A percentile compares a stretch with the other conserved stretches of the same genome.
These are phyloP conservation scores for Keiferia lycopersicella DNA, from an alignment of 2,888 invertebrate genomes.

Conservation along the genomic window DNA sequence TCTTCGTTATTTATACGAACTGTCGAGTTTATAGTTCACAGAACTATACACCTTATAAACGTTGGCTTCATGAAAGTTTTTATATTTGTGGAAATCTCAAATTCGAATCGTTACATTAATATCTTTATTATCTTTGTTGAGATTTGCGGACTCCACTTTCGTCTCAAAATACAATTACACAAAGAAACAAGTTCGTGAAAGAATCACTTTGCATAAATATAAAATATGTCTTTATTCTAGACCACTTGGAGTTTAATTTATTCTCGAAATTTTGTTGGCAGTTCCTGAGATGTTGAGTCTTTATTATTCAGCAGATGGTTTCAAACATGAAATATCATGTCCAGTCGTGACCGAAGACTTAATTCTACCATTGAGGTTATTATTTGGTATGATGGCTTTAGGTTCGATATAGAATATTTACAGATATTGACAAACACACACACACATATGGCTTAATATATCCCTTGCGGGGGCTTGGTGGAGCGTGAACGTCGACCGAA, in stretches of 20 bases:
- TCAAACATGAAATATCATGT: background rate
- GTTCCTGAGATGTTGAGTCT: background rate
- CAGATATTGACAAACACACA: too few species aligned
- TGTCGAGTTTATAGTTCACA: conserved; percentile 1
- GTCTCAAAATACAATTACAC: conserved; percentile 4
- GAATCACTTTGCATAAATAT: conserved; percentile 15
- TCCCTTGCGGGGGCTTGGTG: too few species aligned
- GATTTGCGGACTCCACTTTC: too few species aligned
- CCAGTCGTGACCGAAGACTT: background rate
- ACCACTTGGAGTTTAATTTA: conserved; percentile 10
- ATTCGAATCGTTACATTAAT: too few species aligned
- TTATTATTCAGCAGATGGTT: conserved; percentile 11
- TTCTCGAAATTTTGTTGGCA: conserved; percentile 7
- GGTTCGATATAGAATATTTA: too few species aligned
- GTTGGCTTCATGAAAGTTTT: background rate
- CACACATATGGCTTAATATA: too few species aligned
- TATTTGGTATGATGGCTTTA: too few species aligned
- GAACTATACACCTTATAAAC: background rate
- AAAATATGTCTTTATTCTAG: conserved; percentile 2
- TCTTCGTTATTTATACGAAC: conserved; percentile 13
- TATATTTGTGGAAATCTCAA: too few species aligned
- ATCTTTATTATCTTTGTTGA: too few species aligned
- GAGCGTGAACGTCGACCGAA: too few species aligned
- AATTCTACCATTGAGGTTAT: too few species aligned
- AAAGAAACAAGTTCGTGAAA: background rate